Evolutionary conservation across 2,888 invertebrate genomes (phyloP).

Genomic region (Mantis religiosa): DNA sequence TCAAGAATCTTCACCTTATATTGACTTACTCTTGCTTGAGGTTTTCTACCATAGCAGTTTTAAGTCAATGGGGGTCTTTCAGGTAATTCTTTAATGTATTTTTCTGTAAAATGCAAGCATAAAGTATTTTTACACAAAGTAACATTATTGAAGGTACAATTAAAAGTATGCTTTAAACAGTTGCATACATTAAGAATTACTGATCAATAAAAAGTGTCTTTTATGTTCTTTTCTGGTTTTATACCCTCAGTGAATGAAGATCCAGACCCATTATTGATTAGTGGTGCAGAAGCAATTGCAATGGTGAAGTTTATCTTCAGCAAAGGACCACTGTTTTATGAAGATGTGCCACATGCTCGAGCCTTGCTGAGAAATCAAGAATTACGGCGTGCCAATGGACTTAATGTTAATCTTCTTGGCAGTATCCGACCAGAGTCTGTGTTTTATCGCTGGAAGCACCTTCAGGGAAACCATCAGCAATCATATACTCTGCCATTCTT

Average conservation of each 20-base stretch:
- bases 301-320: conserved; percentile 53
- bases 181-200: too few relatives aligned
- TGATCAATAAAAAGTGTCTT: too few relatives aligned
- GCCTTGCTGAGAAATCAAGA: conserved; percentile 59
- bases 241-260: neutral
- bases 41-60: too few relatives aligned
- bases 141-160: too few relatives aligned
- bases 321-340: conserved; percentile 58
- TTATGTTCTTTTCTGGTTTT: neutral
- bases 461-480: neutral
- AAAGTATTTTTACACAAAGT: too few relatives aligned
- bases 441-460: conserved; percentile 44
- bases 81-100: too few relatives aligned
- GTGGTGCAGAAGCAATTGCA: conserved; percentile 55
- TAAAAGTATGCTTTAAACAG: too few relatives aligned
- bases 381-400: conserved; percentile 54
- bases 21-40: too few relatives aligned
- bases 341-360: conserved; percentile 60
- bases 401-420: conserved; percentile 56
- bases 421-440: conserved; percentile 60
- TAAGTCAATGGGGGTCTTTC: too few relatives aligned
- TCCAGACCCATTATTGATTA: conserved; percentile 56
- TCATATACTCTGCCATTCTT: neutral
- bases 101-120: too few relatives aligned
- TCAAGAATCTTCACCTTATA: too few relatives aligned